Conservation (phyloP, 1,140 invertebrate genomes). For the Plodia interpunctella region DNA sequence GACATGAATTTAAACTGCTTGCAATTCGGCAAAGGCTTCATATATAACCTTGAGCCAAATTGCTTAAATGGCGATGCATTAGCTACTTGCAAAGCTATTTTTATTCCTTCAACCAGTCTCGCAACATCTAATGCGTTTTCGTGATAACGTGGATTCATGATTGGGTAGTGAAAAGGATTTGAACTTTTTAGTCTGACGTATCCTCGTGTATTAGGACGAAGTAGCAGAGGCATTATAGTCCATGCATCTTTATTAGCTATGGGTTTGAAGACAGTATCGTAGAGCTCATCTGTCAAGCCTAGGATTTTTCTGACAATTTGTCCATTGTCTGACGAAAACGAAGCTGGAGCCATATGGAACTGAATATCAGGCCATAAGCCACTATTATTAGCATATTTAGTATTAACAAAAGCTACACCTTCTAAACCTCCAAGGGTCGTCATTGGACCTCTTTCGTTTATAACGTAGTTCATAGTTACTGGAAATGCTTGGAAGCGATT, state of each 20-base stretch:
- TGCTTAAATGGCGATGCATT: constrained; percentile 88
- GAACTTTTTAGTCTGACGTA: constrained; percentile 84
- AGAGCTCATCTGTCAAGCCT: constrained; percentile 89
- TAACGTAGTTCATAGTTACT: constrained; percentile 87
- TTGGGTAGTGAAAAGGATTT: constrained; percentile 90
- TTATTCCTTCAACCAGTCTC: constrained; percentile 89
- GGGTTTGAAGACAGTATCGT: constrained; percentile 86
- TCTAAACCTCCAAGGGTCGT: constrained; percentile 90
- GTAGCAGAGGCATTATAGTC: constrained; percentile 88
- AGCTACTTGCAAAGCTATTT: constrained; percentile 83
- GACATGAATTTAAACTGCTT: constrained; percentile 83
- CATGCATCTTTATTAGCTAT: constrained; percentile 87
- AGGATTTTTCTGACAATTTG: constrained; percentile 85
- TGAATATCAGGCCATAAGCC: constrained; percentile 89
- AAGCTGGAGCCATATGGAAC: constrained; percentile 91
- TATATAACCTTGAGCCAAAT: constrained; percentile 86
- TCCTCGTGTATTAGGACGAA: constrained; percentile 89
- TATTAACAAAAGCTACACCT: constrained; percentile 90
- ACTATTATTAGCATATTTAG: constrained; percentile 85
- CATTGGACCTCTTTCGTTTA: constrained; percentile 88
- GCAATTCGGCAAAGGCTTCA: constrained; percentile 87
- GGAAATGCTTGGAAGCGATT: constrained; percentile 82
- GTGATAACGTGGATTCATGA: constrained; percentile 94
- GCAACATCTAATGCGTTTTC: constrained; percentile 85
- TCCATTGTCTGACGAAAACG: constrained; percentile 88